Base-by-base conservation (phyloP, 30 jellyfish, hydroid and myxozoan genomes). In the Sanderia malayensis region DNA sequence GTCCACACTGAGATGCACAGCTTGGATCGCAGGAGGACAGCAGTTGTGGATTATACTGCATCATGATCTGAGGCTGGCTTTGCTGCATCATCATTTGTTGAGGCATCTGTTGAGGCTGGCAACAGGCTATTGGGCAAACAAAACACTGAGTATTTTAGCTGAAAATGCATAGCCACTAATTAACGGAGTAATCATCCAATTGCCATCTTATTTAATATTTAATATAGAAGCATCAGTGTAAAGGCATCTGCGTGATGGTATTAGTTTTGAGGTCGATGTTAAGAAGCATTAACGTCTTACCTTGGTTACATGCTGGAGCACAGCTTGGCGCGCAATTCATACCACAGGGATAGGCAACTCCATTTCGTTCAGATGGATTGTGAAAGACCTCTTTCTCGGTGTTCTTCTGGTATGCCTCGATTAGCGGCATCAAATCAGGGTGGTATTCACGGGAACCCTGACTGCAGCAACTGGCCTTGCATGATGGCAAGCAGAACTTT, bases 391-490 rank as follows among this genome's bases (percentile, higher is more conserved):
- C 83, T n/a, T 76, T 70, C 44, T 86, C 97, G 45, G 76, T 58
- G 24, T 63, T 76, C 24, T 73, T 68, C 47, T 89, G 97, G 57
- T 82, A 89, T 32, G 83, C 84, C 32, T 89, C 97, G 45, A 89
- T 89, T 61, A 47, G 46, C 13, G 95, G 94, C 76, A 89, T 70
- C 94, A 89, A 31, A 49, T 83, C 97, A 25, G 97, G 97, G 49
- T 89, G 97, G 79, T 75, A 89, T 59, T 89, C 97, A 34, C 86
- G 94, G 15, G 97, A 80, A 0, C 85, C 94, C 6, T 85, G 90
- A 55, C 77, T 29, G 67, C 97, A 89, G 73, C 97, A 89, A 71
- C 95, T 82, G 31, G 97, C 88, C 83, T 89, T 89, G 88, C 97
- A 89, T 28, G 97, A 89, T 2, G 97, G 97, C 7, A 89, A 45